Percentiles rank a stretch among this genome's conserved stretches.
These are phyloP conservation scores for Cassiopea xamachana DNA, from an alignment of 30 jellyfish, hydroid and myxozoan genomes.

Conservation along the genomic window DNA sequence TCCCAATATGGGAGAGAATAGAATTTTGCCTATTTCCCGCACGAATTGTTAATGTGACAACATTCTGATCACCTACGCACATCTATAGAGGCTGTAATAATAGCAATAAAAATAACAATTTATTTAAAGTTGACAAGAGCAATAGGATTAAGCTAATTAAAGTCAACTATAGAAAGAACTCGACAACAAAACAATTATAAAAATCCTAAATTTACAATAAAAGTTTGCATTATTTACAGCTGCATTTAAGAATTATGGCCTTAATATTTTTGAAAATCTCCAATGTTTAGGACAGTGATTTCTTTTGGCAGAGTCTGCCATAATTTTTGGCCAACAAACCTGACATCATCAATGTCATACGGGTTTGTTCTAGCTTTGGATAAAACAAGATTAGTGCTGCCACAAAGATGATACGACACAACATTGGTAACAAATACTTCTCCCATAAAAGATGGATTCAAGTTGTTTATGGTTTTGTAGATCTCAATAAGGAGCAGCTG, in stretches of 20 bases:
- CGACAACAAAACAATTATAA: background rate
- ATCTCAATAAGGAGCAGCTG: background rate
- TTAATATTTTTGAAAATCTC: constrained; percentile 8
- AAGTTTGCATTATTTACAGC: background rate
- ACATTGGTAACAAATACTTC: constrained; percentile 9
- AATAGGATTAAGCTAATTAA: background rate
- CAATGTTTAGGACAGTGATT: constrained; percentile 6
- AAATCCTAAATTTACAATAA: constrained; percentile 4
- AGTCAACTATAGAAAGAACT: background rate
- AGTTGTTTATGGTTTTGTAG: background rate
- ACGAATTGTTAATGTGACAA: too few relatives aligned
- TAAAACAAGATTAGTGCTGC: constrained; percentile 8
- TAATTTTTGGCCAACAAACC: constrained; percentile 28
- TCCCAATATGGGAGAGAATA: too few relatives aligned
- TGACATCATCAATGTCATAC: constrained; percentile 20
- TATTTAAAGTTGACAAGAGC: background rate
- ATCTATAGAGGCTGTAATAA: too few relatives aligned
- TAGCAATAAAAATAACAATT: background rate
- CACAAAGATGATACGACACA: constrained; percentile 12
- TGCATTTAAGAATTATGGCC: background rate
- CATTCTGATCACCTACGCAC: too few relatives aligned
- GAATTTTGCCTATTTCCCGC: too few relatives aligned
- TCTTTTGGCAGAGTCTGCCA: constrained; percentile 9
- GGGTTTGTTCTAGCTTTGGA: background rate
- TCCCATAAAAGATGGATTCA: constrained; percentile 5